Conservation (phyloP, 2,797 vertebrate species). For the Hemitrygon akajei region DNA sequence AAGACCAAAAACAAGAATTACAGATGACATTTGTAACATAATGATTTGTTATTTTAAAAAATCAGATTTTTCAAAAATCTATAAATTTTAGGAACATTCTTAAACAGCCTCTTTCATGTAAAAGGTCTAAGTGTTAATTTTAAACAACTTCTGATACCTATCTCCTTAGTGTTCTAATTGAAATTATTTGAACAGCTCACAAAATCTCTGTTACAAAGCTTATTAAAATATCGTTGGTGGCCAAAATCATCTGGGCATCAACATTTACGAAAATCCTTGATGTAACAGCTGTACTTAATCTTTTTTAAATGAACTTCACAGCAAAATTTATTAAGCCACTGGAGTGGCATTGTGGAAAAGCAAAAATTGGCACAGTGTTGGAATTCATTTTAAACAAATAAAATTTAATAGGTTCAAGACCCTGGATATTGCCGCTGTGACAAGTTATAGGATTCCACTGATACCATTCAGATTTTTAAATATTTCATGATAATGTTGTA, state of each 20-base stretch:
- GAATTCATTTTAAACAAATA: conserved; percentile 34
- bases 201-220: not conserved
- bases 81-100: not conserved
- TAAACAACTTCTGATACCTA: not conserved
- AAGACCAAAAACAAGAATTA: not conserved
- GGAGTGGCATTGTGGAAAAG: conserved; percentile 12
- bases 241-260: conserved; percentile 6
- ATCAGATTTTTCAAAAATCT: conserved; percentile 3
- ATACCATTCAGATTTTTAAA: not conserved
- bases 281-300: conserved; percentile 26
- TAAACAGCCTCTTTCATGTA: not conserved
- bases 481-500: not conserved
- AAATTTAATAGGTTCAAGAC: conserved; percentile 21
- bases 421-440: not conserved
- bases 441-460: not conserved
- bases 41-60: not conserved
- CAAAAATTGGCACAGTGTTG: conserved; percentile 8
- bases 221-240: not conserved
- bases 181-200: not conserved
- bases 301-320: conserved; percentile 29
- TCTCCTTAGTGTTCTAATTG: not conserved
- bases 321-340: conserved; percentile 18
- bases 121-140: not conserved
- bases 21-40: not conserved
- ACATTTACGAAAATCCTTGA: conserved; percentile 24